phyloP scores from a whole-genome alignment of 92 coral and sea anemone genomes.

The Paragorgia papillata region DNA sequence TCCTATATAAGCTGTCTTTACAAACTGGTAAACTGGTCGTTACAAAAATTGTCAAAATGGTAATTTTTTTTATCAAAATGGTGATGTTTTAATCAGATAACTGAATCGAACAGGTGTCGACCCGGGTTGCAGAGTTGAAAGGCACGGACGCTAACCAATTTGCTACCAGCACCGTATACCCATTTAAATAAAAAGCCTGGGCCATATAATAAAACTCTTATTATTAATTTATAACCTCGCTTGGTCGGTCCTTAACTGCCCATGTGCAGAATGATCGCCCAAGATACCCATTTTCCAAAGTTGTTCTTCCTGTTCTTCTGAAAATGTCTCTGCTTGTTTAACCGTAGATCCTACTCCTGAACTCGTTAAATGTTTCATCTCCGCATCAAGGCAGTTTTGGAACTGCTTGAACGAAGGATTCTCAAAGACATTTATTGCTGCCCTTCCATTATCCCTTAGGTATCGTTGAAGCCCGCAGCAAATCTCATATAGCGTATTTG shows the following conservation, averaged over 20 bases:
- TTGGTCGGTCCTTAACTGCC: conserved; percentile 30
- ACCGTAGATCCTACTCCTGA: conserved; percentile 35
- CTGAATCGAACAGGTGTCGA: too few relatives aligned
- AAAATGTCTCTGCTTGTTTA: conserved; percentile 39
- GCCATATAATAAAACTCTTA: too few relatives aligned
- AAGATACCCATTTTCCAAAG: conserved; percentile 30
- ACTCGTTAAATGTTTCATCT: conserved; percentile 46
- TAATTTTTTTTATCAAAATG: too few relatives aligned
- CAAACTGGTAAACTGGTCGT: too few relatives aligned
- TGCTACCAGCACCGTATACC: too few relatives aligned
- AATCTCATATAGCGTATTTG: conserved; percentile 44
- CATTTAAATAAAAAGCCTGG: too few relatives aligned
- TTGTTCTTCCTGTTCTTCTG: conserved; percentile 31
- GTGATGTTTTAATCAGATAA: too few relatives aligned
- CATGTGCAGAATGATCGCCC: conserved; percentile 25
- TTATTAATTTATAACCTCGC: too few relatives aligned
- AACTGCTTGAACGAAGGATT: conserved; percentile 43
- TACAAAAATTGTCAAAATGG: too few relatives aligned
- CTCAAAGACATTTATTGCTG: conserved; percentile 40
- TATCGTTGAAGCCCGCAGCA: conserved; percentile 52
- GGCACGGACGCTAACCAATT: too few relatives aligned
- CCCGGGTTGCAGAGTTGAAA: too few relatives aligned
- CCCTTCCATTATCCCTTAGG: conserved; percentile 51
- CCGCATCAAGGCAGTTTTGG: conserved; percentile 46
- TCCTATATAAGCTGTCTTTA: too few relatives aligned